These are phyloP conservation scores for Heliothis subflexa DNA, from an alignment of 1,140 invertebrate species.

Conservation along the genomic window DNA sequence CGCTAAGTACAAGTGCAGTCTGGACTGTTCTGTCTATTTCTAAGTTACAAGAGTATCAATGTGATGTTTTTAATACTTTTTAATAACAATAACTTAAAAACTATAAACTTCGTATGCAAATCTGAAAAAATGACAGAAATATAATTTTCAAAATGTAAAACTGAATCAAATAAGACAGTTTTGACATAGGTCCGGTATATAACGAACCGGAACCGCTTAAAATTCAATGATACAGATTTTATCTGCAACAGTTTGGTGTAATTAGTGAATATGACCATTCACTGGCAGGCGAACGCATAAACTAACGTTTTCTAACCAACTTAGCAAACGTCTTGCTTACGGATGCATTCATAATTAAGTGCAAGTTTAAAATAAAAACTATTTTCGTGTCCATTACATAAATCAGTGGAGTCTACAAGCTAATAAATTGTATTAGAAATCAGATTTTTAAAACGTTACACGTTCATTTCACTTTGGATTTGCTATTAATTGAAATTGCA, in stretches of 20 bases:
- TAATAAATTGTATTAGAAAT: background rate
- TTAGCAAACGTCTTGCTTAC: background rate
- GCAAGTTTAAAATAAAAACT: background rate
- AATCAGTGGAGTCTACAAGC: background rate
- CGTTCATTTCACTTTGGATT: background rate
- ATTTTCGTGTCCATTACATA: background rate
- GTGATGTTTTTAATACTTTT: background rate
- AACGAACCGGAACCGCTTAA: conserved; percentile 25
- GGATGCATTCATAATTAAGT: background rate
- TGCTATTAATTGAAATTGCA: background rate
- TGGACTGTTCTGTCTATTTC: background rate
- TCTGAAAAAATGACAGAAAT: conserved; percentile 33
- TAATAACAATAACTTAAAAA: background rate
- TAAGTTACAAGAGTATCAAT: background rate
- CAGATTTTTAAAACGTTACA: background rate
- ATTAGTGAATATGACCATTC: conserved; percentile 26
- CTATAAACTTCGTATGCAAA: too few relatives aligned
- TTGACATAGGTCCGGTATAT: background rate
- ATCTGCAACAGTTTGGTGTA: conserved; percentile 14
- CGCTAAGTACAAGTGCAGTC: background rate
- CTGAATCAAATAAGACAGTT: conserved; percentile 42
- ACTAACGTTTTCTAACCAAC: conserved; percentile 8
- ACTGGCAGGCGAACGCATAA: conserved; percentile 8
- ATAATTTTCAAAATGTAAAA: conserved; percentile 3
- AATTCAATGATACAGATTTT: conserved; percentile 36